These are phyloP conservation scores for Yoshiicerus persimilis DNA, from an alignment of 1,140 invertebrate genomes.

Conservation along the genomic window DNA sequence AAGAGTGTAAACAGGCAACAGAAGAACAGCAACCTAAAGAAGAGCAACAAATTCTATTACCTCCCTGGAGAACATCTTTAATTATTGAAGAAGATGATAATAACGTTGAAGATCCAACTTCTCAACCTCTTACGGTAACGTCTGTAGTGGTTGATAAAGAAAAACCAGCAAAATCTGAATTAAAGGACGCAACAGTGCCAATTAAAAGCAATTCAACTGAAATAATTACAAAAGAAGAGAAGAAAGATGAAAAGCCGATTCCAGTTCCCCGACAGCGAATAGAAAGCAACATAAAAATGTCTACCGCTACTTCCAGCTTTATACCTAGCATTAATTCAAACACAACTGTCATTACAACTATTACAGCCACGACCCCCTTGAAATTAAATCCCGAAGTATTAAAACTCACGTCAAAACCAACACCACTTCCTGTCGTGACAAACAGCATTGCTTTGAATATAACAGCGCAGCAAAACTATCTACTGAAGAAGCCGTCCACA, in stretches of 20 bases:
- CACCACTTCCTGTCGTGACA: neutral
- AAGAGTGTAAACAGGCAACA: neutral
- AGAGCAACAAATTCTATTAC: neutral
- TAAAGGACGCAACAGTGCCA: too few relatives aligned
- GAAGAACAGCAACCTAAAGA: neutral
- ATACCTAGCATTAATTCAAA: neutral
- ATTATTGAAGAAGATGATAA: neutral
- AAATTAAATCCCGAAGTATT: neutral
- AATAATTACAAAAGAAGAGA: neutral
- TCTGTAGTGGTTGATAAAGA: neutral
- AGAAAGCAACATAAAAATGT: neutral
- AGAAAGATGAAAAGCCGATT: neutral
- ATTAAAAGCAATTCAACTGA: neutral
- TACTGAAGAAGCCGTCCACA: neutral
- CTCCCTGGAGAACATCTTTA: slow-evolving; percentile 1
- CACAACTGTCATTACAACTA: neutral
- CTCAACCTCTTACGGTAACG: neutral
- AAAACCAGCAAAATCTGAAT: neutral
- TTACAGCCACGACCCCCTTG: neutral
- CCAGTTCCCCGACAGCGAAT: neutral
- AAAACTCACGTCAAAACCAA: neutral
- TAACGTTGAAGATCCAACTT: neutral
- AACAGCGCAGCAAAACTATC: neutral
- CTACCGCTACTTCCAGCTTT: neutral
- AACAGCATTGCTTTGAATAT: neutral